Evolutionary conservation across 2,797 vertebrate genomes (phyloP).

Genomic region (Halcyon badia): DNA sequence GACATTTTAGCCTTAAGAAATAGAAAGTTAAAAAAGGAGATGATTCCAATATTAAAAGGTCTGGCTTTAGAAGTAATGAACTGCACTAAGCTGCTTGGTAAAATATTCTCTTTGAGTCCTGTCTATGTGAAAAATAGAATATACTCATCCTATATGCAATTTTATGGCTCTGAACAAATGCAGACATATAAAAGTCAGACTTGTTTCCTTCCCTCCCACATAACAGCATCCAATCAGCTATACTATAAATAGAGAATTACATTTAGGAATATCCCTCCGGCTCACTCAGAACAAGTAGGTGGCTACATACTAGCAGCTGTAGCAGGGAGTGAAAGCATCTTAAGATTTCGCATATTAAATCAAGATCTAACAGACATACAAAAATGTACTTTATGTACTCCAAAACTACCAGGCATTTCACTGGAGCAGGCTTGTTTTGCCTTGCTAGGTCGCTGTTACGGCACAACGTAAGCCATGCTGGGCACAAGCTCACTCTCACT

Average conservation of each 20-base stretch:
- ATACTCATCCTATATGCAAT: neutral
- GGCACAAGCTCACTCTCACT: neutral
- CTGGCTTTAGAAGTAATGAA: neutral
- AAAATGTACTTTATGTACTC: neutral
- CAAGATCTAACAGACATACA: neutral
- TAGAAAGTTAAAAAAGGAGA: neutral
- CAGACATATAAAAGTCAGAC: neutral
- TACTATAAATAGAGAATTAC: neutral
- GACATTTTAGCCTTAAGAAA: neutral
- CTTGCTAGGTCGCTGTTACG: neutral
- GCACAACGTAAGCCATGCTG: neutral
- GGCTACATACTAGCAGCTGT: rapidly evolving
- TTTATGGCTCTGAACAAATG: neutral
- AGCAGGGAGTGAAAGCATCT: neutral
- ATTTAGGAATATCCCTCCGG: neutral
- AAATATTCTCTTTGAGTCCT: neutral
- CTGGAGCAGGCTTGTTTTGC: neutral
- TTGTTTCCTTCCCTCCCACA: neutral
- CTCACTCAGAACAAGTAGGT: neutral
- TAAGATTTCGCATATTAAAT: neutral
- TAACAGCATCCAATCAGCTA: neutral
- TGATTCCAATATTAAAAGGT: neutral
- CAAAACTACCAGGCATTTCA: neutral
- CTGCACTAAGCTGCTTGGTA: neutral
- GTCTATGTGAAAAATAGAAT: neutral